phyloP scores from a whole-genome alignment of 2,113 vertebrate genomes.

The Callorhinus ursinus region DNA sequence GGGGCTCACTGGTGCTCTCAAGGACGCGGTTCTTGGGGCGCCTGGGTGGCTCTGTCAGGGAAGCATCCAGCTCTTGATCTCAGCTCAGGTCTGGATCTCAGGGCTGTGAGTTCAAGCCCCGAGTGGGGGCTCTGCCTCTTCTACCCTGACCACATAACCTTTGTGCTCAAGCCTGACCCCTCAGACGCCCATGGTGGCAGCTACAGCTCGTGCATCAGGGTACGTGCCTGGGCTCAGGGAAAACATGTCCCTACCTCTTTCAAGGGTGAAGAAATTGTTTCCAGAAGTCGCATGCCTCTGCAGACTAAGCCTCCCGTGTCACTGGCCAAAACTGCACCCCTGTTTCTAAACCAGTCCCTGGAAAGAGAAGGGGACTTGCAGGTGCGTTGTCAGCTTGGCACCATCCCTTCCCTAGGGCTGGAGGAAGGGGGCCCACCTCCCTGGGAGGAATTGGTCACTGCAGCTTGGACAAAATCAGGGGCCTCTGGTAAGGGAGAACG shows the following conservation, averaged over 20 bases:
- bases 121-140: not conserved
- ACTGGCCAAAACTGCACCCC: not conserved
- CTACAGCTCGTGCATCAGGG: not conserved
- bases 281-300: not conserved
- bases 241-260: not conserved
- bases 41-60: not conserved
- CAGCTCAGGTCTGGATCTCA: not conserved
- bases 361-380: not conserved
- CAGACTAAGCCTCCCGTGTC: too few species aligned
- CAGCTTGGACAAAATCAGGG: not conserved
- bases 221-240: not conserved
- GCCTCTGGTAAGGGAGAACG: too few species aligned
- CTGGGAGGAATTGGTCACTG: not conserved
- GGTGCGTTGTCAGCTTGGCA: not conserved
- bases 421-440: not conserved
- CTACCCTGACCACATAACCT: not conserved
- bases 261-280: not conserved
- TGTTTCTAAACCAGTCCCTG: not conserved
- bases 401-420: not conserved
- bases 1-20: not conserved
- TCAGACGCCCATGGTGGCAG: not conserved
- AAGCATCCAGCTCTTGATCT: not conserved
- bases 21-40: not conserved
- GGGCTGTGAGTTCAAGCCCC: not conserved
- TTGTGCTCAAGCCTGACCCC: not conserved